These are phyloP conservation scores for Ammodramus savannarum DNA, from an alignment of 2,113 vertebrate species.

Conservation along the genomic window DNA sequence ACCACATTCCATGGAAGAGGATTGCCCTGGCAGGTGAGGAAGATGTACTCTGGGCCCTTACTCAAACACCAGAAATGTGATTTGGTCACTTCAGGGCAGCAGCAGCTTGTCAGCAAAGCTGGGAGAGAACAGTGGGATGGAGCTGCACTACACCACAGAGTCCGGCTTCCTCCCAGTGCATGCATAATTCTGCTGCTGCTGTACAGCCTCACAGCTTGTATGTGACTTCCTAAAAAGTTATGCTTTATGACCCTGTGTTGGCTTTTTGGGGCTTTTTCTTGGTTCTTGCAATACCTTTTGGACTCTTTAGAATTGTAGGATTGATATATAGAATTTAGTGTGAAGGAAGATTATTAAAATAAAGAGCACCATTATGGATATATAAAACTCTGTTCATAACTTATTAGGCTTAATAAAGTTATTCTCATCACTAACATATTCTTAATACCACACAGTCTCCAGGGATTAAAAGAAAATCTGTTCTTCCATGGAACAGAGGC, in stretches of 20 bases:
- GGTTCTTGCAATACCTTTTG: background rate
- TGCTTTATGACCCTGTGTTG: fast-evolving
- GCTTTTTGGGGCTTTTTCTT: fast-evolving
- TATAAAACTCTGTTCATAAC: background rate
- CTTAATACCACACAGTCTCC: background rate
- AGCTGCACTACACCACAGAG: background rate
- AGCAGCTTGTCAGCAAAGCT: background rate
- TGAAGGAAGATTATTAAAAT: background rate
- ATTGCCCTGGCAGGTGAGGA: background rate
- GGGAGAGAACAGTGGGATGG: background rate
- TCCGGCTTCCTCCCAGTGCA: fast-evolving
- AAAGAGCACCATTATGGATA: background rate
- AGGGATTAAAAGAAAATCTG: background rate
- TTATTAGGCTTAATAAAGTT: background rate
- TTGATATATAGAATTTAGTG: background rate
- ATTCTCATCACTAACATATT: background rate
- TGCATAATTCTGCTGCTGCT: background rate
- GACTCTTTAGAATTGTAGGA: background rate
- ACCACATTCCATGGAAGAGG: fast-evolving
- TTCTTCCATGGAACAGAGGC: background rate
- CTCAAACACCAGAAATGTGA: background rate
- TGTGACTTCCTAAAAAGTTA: background rate
- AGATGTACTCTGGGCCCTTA: background rate
- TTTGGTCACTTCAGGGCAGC: background rate
- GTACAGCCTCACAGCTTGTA: fast-evolving